These are phyloP conservation scores for Yponomeuta malinellus DNA, from an alignment of 2,888 invertebrate species.

Conservation along the genomic window DNA sequence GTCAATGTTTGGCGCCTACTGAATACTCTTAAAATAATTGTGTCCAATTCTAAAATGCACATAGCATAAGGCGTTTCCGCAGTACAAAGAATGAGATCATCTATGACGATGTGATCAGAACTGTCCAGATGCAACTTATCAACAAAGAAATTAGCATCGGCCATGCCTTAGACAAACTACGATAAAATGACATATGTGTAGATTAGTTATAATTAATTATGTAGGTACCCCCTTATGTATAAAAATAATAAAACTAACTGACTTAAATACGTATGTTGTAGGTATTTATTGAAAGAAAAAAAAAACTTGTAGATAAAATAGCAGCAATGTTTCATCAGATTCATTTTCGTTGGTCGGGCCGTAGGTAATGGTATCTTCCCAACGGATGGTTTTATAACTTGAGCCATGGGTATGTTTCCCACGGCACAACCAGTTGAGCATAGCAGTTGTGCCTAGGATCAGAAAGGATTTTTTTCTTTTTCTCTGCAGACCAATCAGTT, in stretches of 20 bases:
- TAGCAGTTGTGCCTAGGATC: too few species aligned
- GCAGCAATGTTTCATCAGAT: too few species aligned
- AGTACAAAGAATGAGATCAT: not conserved
- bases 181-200: not conserved
- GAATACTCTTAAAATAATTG: slow-evolving; percentile 1
- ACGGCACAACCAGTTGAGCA: too few species aligned
- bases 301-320: too few species aligned
- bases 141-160: slow-evolving; percentile 1
- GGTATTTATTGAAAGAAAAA: too few species aligned
- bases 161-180: slow-evolving; percentile 1
- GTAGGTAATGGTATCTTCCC: too few species aligned
- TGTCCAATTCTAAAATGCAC: not conserved
- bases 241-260: not conserved
- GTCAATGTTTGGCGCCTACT: slow-evolving; percentile 1
- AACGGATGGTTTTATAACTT: too few species aligned
- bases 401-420: too few species aligned
- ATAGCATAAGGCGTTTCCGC: not conserved
- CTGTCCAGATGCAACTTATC: slow-evolving; percentile 2
- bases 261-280: too few species aligned
- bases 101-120: not conserved
- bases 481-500: not conserved
- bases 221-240: not conserved
- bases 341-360: too few species aligned
- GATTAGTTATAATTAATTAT: slow-evolving; percentile 1
- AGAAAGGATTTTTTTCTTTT: too few species aligned